phyloP scores from a whole-genome alignment of 2,888 invertebrate genomes.

The Heteromyza rotundicornis region DNA sequence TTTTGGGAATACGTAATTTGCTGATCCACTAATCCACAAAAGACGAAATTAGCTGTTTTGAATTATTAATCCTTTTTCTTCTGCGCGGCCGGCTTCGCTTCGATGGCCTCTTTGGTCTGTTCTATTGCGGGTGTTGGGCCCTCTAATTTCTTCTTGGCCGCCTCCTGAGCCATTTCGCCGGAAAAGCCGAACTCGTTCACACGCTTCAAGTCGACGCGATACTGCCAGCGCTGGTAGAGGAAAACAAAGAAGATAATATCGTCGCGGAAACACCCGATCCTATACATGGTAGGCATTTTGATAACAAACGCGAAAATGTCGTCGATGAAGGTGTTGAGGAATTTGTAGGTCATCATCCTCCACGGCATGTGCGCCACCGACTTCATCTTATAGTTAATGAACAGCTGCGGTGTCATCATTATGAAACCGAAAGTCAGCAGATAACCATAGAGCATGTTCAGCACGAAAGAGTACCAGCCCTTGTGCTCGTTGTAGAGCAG shows the following conservation, averaged over 20 bases:
- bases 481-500: constrained; percentile 95
- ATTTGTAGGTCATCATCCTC: constrained; percentile 99
- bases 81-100: constrained; percentile 33
- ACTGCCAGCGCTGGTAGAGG: constrained; percentile 98
- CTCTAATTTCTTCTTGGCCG: constrained; percentile 35
- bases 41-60: too few species aligned
- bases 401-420: constrained; percentile 99
- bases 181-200: constrained; percentile 99
- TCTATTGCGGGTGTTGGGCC: constrained; percentile 8
- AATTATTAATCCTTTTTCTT: constrained; percentile 60
- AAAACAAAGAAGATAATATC: constrained; percentile 99
- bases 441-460: constrained; percentile 97
- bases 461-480: constrained; percentile 98
- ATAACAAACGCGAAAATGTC: constrained; percentile 99
- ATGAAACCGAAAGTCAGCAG: constrained; percentile 98
- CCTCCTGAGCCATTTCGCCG: constrained; percentile 75
- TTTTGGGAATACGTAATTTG: not conserved
- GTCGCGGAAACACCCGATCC: constrained; percentile 97
- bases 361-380: constrained; percentile 99
- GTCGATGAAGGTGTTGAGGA: constrained; percentile 98
- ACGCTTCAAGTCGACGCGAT: constrained; percentile 93
- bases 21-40: not conserved
- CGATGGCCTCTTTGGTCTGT: constrained; percentile 5
- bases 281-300: constrained; percentile 99
- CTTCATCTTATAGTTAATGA: constrained; percentile 99